A percentile compares a stretch with the other conserved stretches of the same genome.
These are phyloP conservation scores for Linepithema humile DNA, from an alignment of 1,140 invertebrate species.

Conservation along the genomic window DNA sequence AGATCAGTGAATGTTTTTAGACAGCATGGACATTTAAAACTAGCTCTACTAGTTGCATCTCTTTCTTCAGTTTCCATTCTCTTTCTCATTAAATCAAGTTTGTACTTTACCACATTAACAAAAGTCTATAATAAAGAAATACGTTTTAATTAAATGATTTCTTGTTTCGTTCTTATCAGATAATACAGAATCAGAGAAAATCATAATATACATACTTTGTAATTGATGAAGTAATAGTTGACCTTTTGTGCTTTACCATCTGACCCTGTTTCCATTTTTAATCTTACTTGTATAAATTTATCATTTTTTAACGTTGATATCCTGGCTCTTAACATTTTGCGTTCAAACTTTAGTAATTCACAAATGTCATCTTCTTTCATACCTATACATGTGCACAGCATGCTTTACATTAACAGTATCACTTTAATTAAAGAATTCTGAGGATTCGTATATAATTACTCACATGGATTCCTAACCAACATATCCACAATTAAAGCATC, in stretches of 20 bases:
- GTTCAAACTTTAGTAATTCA: slow-evolving; percentile 96
- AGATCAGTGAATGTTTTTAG: slow-evolving; percentile 96
- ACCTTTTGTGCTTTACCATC: slow-evolving; percentile 99
- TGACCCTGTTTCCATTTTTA: slow-evolving; percentile 97
- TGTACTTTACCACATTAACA: slow-evolving; percentile 99
- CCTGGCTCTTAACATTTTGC: slow-evolving; percentile 95
- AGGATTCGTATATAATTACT: slow-evolving; percentile 76
- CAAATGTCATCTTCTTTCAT: slow-evolving; percentile 99
- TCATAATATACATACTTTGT: slow-evolving; percentile 87
- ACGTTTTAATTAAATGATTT: background rate
- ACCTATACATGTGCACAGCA: slow-evolving; percentile 81
- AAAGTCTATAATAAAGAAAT: slow-evolving; percentile 87
- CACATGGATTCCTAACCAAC: slow-evolving; percentile 96
- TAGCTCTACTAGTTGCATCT: slow-evolving; percentile 96
- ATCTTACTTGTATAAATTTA: slow-evolving; percentile 96
- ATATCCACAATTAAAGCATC: slow-evolving; percentile 97
- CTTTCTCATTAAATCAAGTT: slow-evolving; percentile 97
- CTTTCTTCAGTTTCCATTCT: slow-evolving; percentile 97
- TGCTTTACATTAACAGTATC: slow-evolving; percentile 42
- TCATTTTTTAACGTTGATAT: slow-evolving; percentile 95
- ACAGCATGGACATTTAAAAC: slow-evolving; percentile 97
- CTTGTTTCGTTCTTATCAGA: background rate
- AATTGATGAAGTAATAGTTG: slow-evolving; percentile 99
- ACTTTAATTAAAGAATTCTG: background rate
- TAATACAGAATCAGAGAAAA: background rate